These are phyloP conservation scores for Turnix velox DNA, from an alignment of 2,113 vertebrate genomes.

Conservation along the genomic window DNA sequence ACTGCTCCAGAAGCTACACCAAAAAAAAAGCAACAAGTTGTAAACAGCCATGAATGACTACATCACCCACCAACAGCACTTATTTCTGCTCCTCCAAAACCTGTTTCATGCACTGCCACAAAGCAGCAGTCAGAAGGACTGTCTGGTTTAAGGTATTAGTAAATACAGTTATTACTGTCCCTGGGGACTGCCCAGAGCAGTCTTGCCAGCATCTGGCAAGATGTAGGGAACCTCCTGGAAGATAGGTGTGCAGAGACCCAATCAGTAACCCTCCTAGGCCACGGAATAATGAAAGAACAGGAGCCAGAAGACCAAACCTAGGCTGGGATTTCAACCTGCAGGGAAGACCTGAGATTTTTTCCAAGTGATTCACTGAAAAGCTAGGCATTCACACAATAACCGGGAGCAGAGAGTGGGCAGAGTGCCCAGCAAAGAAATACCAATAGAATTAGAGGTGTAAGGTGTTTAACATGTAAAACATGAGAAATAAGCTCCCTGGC, in stretches of 20 bases:
- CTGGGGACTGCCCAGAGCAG: background rate
- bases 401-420: background rate
- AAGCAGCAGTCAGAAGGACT: background rate
- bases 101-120: accelerated
- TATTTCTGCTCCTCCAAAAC: background rate
- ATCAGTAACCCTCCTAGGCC: accelerated
- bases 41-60: background rate
- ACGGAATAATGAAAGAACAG: background rate
- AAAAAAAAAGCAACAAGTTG: background rate
- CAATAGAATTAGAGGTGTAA: background rate
- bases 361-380: background rate
- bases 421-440: background rate
- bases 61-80: background rate
- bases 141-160: background rate
- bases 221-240: accelerated
- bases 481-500: background rate
- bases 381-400: background rate
- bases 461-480: background rate
- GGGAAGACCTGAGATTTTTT: background rate
- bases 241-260: accelerated
- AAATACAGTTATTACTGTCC: background rate
- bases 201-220: no score
- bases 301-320: background rate
- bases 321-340: background rate
- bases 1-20: background rate